Evolutionary conservation across 2,888 invertebrate genomes (phyloP), one percentile per base, ranked within the genome.

Genomic region (Ecdyonurus torrentis): DNA sequence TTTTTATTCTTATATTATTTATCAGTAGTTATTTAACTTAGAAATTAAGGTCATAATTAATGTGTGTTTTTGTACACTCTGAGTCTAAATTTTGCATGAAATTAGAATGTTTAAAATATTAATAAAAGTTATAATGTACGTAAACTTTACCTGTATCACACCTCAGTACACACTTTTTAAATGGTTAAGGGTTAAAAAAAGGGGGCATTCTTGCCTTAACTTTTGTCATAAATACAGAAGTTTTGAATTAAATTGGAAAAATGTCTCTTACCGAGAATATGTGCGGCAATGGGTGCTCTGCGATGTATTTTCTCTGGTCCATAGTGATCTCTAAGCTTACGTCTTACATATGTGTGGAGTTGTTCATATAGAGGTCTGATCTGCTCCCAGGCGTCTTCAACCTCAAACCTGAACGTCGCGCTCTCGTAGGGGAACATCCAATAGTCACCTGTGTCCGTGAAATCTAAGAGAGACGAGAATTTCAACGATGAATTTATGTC

Each of bases 371-470:
- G 77, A 0, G 94, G 94, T 61, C 85, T 84, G 25, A 96, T 81
- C 75, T 86, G 85, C 71, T 87, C 84, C 90, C 91, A 92, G 58
- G 87, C 85, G 66, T 85, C 84, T 63, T 90, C 89, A 23, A 94
- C 76, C 68, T 92, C 91, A 64, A 85, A 78, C 62, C 85, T 82
- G 71, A 95, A 84, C 64, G 85, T 83, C 0, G 80, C 77, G 0
- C 87, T 84, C 70, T 92, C 91, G 71, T 91, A 96, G 0, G 87
- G 86, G 70, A 88, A 86, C 76, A 88, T 86, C 93, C 95, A 94
- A 71, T 89, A 90, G 25, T 89, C 90, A 0, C 91, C 88, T 0
- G 87, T 89, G 70, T 93, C 89, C 1, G 86, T 86, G 69, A 91
- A 91, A 77, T 91, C 94, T 93, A n/a, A n/a, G n/a, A n/a, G n/a